These are phyloP conservation scores for Neoseiulus cucumeris DNA, from an alignment of 1,140 invertebrate genomes.

Conservation along the genomic window DNA sequence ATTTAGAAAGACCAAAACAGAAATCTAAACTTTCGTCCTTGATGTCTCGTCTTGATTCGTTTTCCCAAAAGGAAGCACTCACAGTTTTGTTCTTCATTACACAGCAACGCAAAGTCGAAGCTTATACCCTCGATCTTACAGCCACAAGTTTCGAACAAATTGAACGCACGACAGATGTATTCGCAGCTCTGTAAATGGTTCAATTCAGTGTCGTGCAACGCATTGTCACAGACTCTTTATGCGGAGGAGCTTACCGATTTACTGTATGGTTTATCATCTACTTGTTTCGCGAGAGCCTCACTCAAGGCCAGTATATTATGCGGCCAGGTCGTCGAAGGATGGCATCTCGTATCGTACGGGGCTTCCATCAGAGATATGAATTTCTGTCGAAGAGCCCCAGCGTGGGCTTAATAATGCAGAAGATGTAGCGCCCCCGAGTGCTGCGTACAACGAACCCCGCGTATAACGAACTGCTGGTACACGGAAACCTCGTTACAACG, in stretches of 20 bases:
- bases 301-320: not conserved
- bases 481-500: too few species aligned
- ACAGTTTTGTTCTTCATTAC: not conserved
- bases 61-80: not conserved
- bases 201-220: too few species aligned
- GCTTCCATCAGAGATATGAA: not conserved
- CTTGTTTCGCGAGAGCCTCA: not conserved
- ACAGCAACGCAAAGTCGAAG: not conserved
- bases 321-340: not conserved
- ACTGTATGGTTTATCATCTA: not conserved
- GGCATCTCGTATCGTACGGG: not conserved
- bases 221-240: not conserved
- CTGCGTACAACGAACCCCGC: too few species aligned
- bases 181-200: not conserved
- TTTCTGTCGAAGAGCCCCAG: too few species aligned
- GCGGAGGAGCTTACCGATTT: not conserved
- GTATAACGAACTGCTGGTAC: too few species aligned
- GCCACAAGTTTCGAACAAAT: not conserved
- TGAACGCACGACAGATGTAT: not conserved
- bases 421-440: too few species aligned
- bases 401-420: too few species aligned
- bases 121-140: not conserved
- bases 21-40: too few species aligned
- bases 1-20: too few species aligned
- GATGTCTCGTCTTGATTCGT: too few species aligned